Evolutionary conservation across 1,140 invertebrate genomes (phyloP).

Genomic region (Sitobion miscanthi): DNA sequence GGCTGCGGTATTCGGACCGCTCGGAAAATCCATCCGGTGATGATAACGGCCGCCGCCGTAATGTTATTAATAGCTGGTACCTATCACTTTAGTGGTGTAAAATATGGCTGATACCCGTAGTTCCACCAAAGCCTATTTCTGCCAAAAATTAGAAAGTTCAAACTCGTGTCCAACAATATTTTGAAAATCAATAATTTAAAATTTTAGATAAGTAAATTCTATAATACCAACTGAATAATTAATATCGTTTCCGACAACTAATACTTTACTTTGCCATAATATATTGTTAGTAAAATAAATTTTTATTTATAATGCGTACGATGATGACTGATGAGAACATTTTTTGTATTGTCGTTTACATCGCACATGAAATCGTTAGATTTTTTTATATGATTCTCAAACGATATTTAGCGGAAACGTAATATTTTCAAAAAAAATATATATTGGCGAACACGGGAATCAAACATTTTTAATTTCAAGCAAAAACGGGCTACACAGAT

Average conservation of each 20-base stretch:
- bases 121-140: not conserved
- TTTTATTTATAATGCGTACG: not conserved
- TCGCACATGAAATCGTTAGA: not conserved
- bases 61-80: not conserved
- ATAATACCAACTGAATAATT: not conserved
- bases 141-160: not conserved
- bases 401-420: not conserved
- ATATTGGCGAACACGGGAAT: not conserved
- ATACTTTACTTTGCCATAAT: not conserved
- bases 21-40: not conserved
- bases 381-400: not conserved
- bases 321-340: not conserved
- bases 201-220: not conserved
- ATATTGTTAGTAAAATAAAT: not conserved
- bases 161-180: not conserved
- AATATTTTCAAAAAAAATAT: not conserved
- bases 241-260: not conserved
- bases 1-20: not conserved
- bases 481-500: no score
- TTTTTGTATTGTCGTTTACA: not conserved
- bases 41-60: not conserved
- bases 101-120: not conserved
- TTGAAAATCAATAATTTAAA: not conserved
- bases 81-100: not conserved
- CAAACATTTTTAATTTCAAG: no score